phyloP scores from a whole-genome alignment of 2,113 vertebrate species.

The Cheilinus undulatus region DNA sequence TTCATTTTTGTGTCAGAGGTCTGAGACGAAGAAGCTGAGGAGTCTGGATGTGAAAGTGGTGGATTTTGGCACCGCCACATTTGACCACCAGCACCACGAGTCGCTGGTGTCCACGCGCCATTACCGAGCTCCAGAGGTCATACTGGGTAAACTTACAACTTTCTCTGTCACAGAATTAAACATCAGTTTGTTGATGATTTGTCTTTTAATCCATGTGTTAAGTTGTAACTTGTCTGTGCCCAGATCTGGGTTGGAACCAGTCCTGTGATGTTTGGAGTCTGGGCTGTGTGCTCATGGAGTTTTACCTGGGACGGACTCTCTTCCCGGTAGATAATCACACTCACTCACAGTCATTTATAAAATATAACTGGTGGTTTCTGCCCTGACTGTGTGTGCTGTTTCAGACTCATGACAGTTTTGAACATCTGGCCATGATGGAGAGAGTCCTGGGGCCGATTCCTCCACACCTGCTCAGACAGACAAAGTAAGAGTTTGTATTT shows the following conservation, averaged over 20 bases:
- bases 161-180: not conserved
- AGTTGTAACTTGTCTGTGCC: not conserved
- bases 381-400: conserved; percentile 2
- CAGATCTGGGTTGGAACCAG: conserved; percentile 95
- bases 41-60: conserved; percentile 94
- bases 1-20: conserved; percentile 76
- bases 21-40: conserved; percentile 86
- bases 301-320: conserved; percentile 91
- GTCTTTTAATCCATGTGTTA: not conserved
- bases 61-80: conserved; percentile 95
- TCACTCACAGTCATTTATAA: conserved; percentile 3
- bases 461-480: conserved; percentile 58
- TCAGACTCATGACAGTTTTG: conserved; percentile 94
- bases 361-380: not conserved
- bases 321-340: conserved; percentile 87
- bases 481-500: conserved; percentile 40
- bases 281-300: conserved; percentile 95
- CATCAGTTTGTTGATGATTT: not conserved
- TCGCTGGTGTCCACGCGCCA: conserved; percentile 94
- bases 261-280: conserved; percentile 97
- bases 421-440: conserved; percentile 98
- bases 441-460: conserved; percentile 93
- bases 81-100: conserved; percentile 92
- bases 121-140: conserved; percentile 95
- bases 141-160: conserved; percentile 86